Percentiles rank a stretch among this genome's conserved stretches.
Conservation (phyloP, 2,113 vertebrate genomes). For the Hydrochoerus hydrochaeris region DNA sequence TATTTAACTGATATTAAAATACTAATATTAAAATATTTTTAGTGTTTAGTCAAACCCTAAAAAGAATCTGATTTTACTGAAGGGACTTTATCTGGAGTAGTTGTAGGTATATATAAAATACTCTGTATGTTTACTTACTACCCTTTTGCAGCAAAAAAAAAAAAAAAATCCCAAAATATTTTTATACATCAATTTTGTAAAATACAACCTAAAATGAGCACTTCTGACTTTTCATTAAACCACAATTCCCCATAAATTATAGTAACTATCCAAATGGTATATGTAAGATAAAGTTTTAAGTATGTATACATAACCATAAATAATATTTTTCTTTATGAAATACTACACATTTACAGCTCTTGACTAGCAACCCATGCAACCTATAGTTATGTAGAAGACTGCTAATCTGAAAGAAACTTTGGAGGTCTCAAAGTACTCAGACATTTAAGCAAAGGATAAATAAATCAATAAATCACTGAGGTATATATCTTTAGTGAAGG, state of each 20-base stretch:
- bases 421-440: background rate
- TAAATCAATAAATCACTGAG: constrained; percentile 8
- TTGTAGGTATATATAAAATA: background rate
- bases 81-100: background rate
- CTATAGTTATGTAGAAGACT: background rate
- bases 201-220: constrained; percentile 42
- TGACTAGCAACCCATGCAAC: constrained; percentile 25
- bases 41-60: no score
- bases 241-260: background rate
- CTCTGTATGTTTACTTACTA: background rate
- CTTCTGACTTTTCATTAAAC: constrained; percentile 25
- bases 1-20: no score
- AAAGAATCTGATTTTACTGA: constrained; percentile 7
- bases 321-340: background rate
- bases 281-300: background rate
- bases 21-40: no score
- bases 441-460: background rate
- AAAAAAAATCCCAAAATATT: constrained; percentile 34
- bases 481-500: background rate
- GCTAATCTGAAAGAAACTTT: constrained; percentile 27
- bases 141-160: constrained; percentile 36
- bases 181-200: background rate
- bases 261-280: background rate
- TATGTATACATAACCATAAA: background rate
- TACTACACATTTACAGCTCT: background rate